Percentiles rank a stretch among this genome's conserved stretches.
phyloP scores from a whole-genome alignment of 2,113 vertebrate genomes.

The Myiagra hebetior region DNA sequence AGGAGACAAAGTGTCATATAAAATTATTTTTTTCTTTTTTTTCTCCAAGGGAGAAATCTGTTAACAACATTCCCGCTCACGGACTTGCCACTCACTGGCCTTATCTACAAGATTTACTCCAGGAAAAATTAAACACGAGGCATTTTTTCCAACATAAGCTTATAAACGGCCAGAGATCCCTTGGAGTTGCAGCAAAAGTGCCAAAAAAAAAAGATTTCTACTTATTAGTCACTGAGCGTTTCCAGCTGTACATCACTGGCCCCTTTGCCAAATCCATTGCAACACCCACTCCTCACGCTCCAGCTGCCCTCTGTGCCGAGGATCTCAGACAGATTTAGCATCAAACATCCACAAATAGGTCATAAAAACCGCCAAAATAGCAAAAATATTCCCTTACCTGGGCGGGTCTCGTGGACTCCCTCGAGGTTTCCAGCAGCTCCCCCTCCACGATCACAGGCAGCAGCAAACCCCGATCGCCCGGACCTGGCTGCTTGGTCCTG shows the following conservation, averaged over 20 bases:
- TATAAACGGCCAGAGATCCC: slow-evolving; percentile 3
- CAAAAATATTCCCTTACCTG: slow-evolving; percentile 48
- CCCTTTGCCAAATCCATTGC: not conserved
- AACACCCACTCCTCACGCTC: not conserved
- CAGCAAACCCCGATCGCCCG: not conserved
- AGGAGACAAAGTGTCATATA: not conserved
- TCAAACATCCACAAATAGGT: not conserved
- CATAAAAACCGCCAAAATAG: rapidly evolving
- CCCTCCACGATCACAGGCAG: slow-evolving; percentile 1
- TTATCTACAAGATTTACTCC: slow-evolving; percentile 22
- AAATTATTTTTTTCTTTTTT: not conserved
- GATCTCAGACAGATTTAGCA: not conserved
- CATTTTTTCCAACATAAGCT: not conserved
- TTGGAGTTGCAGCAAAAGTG: not conserved
- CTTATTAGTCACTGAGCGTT: not conserved
- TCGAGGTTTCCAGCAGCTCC: slow-evolving; percentile 31
- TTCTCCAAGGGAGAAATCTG: not conserved
- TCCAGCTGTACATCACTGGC: not conserved
- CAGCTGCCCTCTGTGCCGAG: not conserved
- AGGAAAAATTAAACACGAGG: not conserved
- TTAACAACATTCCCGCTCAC: not conserved
- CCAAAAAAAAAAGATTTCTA: not conserved
- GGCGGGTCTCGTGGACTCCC: slow-evolving; percentile 25
- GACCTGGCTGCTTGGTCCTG: not conserved
- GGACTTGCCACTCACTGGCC: not conserved